phyloP scores from a whole-genome alignment of 2,888 invertebrate species.

The Synanthedon myopaeformis region DNA sequence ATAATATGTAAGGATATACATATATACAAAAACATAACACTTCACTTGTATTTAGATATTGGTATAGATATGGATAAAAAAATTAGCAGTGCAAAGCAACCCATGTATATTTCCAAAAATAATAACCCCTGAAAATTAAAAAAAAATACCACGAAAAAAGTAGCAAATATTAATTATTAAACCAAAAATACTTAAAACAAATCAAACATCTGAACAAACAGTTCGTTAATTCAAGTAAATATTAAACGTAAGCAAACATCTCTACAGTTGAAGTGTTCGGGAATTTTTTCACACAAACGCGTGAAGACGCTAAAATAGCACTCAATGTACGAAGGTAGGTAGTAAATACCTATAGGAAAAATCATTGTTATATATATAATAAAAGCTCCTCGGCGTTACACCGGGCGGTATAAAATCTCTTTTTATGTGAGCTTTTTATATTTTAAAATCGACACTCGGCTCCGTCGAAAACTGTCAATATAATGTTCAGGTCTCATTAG shows the following conservation, averaged over 20 bases:
- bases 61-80: no score
- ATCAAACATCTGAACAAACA: not conserved
- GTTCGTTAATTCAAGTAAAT: not conserved
- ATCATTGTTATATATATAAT: not conserved
- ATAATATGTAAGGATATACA: no score
- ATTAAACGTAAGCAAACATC: not conserved
- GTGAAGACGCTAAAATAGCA: not conserved
- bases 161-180: no score
- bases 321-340: not conserved
- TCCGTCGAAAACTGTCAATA: slow-evolving; percentile 28
- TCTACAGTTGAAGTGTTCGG: not conserved
- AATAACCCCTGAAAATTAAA: no score
- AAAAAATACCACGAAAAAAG: no score
- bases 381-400: slow-evolving; percentile 10
- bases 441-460: slow-evolving; percentile 22
- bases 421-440: slow-evolving; percentile 14
- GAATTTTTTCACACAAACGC: not conserved
- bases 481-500: slow-evolving; percentile 28
- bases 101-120: no score
- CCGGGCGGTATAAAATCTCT: slow-evolving; percentile 25
- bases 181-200: not conserved
- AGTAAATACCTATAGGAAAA: not conserved
- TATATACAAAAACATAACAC: no score
- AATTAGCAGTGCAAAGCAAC: no score
- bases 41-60: no score